These are phyloP conservation scores for Masnerella sp. DNA, from an alignment of 2,888 invertebrate species.

Conservation along the genomic window DNA sequence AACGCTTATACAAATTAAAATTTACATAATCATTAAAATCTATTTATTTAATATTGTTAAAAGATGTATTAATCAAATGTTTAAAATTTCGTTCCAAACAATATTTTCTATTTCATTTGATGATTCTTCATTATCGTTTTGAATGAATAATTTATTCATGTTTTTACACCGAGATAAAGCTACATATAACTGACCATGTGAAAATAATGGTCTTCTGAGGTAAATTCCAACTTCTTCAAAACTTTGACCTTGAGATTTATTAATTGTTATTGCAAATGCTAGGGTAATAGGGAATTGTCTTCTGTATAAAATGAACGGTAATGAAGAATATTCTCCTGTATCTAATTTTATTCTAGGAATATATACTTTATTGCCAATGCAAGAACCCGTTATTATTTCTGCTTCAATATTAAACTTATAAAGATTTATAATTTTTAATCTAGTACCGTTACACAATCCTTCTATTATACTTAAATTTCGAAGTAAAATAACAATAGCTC, in stretches of 20 bases:
- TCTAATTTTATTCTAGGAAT: constrained; percentile 17
- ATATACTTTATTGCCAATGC: neutral
- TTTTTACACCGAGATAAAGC: constrained; percentile 15
- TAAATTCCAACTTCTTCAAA: constrained; percentile 4
- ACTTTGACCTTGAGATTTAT: constrained; percentile 25
- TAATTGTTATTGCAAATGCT: constrained; percentile 12
- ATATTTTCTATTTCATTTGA: neutral
- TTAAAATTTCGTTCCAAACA: constrained; percentile 6
- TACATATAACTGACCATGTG: constrained; percentile 20
- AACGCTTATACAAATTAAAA: too few relatives aligned
- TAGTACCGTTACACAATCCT: constrained; percentile 13
- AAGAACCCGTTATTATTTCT: constrained; percentile 2
- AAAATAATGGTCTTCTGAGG: constrained; percentile 9
- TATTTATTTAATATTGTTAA: neutral
- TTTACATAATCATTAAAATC: neutral
- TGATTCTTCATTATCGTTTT: neutral
- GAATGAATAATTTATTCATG: neutral
- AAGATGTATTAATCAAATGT: too few relatives aligned
- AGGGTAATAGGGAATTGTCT: constrained; percentile 1
- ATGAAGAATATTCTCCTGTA: too few relatives aligned
- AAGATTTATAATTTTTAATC: constrained; percentile 17
- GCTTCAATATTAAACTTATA: constrained; percentile 13
- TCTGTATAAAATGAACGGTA: too few relatives aligned
- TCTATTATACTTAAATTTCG: constrained; percentile 23
- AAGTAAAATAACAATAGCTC: constrained; percentile 43